Evolutionary conservation across 2,113 vertebrate species (phyloP).

Genomic region (Hyperopisus bebe): DNA sequence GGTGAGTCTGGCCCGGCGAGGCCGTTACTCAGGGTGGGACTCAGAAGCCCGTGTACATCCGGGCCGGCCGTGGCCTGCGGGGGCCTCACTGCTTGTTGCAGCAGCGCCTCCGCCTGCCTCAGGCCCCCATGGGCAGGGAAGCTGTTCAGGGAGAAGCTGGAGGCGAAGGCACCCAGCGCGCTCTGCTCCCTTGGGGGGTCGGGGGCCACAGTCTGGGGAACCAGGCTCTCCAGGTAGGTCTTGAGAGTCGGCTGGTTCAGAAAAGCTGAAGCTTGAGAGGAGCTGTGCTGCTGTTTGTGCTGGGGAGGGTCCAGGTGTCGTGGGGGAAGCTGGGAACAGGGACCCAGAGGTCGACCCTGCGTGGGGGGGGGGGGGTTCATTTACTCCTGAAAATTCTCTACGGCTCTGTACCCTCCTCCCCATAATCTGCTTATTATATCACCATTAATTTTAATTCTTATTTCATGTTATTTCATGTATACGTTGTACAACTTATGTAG

Average conservation of each 20-base stretch:
- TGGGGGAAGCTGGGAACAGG: slow-evolving; percentile 80
- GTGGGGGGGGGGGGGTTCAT: not conserved
- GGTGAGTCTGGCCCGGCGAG: slow-evolving; percentile 7
- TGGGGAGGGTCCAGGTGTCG: slow-evolving; percentile 85
- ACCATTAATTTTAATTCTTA: not conserved
- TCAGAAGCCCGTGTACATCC: slow-evolving; percentile 7
- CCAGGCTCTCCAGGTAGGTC: slow-evolving; percentile 81
- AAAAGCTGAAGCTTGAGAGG: slow-evolving; percentile 66
- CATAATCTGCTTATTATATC: not conserved
- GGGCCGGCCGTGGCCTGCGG: not conserved
- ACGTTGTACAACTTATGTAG: no score
- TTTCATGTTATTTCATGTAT: not conserved
- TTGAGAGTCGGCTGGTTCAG: slow-evolving; percentile 80
- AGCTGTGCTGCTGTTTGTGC: slow-evolving; percentile 79
- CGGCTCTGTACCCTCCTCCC: not conserved
- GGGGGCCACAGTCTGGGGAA: slow-evolving; percentile 69
- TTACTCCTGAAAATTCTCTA: not conserved
- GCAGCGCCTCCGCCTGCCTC: not conserved
- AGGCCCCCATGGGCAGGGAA: slow-evolving; percentile 28
- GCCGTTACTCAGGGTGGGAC: not conserved
- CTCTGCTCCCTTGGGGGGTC: slow-evolving; percentile 89
- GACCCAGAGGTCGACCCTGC: slow-evolving; percentile 79
- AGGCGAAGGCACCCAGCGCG: slow-evolving; percentile 76
- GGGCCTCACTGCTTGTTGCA: slow-evolving; percentile 5
- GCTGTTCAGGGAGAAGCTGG: slow-evolving; percentile 89